Conservation (phyloP, 2,113 vertebrate species). For the Periophthalmodon schlosseri region DNA sequence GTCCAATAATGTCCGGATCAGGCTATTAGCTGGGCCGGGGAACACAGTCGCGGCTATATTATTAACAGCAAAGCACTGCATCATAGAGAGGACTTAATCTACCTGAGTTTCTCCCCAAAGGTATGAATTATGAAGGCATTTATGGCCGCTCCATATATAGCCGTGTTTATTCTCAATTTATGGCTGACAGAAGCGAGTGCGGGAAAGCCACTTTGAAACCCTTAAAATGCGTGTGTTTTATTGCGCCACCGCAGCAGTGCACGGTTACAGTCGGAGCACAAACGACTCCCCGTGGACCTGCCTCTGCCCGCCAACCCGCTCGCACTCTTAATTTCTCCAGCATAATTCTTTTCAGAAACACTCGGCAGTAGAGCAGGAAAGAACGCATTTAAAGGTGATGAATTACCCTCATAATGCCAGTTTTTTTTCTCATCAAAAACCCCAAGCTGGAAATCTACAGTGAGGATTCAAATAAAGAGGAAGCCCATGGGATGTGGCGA, state of each 20-base stretch:
- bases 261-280: conserved; percentile 85
- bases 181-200: conserved; percentile 91
- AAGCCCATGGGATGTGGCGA: conserved; percentile 71
- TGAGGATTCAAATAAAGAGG: conserved; percentile 64
- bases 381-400: conserved; percentile 93
- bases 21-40: conserved; percentile 40
- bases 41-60: conserved; percentile 47
- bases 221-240: conserved; percentile 89
- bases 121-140: conserved; percentile 94
- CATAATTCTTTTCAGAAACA: conserved; percentile 93
- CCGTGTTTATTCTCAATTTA: conserved; percentile 95
- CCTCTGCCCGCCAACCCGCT: conserved; percentile 74
- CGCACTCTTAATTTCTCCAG: conserved; percentile 96
- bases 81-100: conserved; percentile 71
- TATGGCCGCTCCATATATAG: conserved; percentile 83
- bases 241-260: conserved; percentile 81
- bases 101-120: conserved; percentile 74
- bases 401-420: conserved; percentile 96
- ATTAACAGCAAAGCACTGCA: conserved; percentile 57
- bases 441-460: conserved; percentile 73
- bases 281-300: conserved; percentile 88
- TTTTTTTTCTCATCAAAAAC: conserved; percentile 66
- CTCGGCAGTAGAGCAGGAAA: conserved; percentile 80
- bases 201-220: conserved; percentile 89
- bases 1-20: conserved; percentile 51